Evolutionary conservation across 2,797 vertebrate genomes (phyloP).

Genomic region (Clarias laeviceps): DNA sequence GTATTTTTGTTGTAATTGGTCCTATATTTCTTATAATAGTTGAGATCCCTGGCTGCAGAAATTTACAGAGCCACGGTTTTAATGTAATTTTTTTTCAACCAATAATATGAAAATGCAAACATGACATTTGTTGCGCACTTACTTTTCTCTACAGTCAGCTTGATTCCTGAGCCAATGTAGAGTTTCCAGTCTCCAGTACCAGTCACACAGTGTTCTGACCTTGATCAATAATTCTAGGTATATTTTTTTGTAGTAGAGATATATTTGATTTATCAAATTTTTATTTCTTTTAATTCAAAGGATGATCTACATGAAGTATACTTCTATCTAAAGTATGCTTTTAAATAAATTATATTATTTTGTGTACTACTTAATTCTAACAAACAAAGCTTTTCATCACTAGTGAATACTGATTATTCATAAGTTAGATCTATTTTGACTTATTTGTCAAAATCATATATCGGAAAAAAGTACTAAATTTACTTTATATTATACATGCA

Average conservation of each 20-base stretch:
- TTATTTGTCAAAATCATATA: neutral
- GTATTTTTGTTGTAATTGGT: no score
- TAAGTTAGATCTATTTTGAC: neutral
- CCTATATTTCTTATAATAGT: neutral
- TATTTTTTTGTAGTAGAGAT: neutral
- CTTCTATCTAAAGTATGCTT: neutral
- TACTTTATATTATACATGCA: neutral
- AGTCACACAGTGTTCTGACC: conserved; percentile 49
- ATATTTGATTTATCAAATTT: neutral
- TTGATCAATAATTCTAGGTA: conserved; percentile 38
- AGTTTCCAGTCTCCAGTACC: conserved; percentile 26
- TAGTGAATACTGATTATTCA: neutral
- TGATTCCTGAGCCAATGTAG: conserved; percentile 51
- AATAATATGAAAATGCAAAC: neutral
- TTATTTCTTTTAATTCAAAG: neutral
- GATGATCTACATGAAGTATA: neutral
- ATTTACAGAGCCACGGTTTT: neutral
- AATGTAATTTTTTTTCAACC: neutral
- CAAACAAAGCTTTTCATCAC: neutral
- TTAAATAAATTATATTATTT: neutral
- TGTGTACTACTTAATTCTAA: neutral
- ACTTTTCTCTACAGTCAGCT: conserved; percentile 55
- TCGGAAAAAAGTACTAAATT: neutral
- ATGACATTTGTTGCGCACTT: conserved; percentile 41
- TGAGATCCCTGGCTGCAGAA: neutral